Percentiles rank a stretch among this genome's conserved stretches.
phyloP scores from a whole-genome alignment of 2,113 vertebrate genomes.

The Rynchops niger region DNA sequence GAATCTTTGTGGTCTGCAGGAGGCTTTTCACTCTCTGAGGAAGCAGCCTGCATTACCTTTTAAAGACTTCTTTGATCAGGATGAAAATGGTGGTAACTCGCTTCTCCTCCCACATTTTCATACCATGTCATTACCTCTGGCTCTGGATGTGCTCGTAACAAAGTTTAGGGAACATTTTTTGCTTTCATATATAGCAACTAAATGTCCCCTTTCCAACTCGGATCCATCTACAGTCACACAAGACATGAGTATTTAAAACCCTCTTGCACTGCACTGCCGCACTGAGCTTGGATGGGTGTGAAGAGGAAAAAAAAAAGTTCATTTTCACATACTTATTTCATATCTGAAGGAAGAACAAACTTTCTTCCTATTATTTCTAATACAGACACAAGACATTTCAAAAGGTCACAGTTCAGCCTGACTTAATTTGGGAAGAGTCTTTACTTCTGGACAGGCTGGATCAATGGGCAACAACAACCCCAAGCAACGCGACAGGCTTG shows the following conservation, averaged over 20 bases:
- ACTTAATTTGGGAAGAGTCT: not conserved
- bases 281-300: not conserved
- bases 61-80: not conserved
- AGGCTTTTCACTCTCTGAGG: not conserved
- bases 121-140: not conserved
- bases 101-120: not conserved
- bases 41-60: not conserved
- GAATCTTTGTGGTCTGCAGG: not conserved
- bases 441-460: not conserved
- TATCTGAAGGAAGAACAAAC: not conserved
- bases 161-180: not conserved
- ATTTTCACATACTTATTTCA: not conserved
- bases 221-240: not conserved
- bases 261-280: not conserved
- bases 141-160: not conserved
- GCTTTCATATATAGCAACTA: not conserved
- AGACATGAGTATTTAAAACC: not conserved
- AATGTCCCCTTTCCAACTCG: not conserved
- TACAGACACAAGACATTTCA: not conserved
- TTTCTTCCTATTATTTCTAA: not conserved
- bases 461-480: no score
- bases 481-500: no score
- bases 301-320: not conserved
- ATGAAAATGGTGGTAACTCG: not conserved
- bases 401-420: not conserved